Conservation (phyloP, 2,113 vertebrate species). For the Cyprinodon variegatus region DNA sequence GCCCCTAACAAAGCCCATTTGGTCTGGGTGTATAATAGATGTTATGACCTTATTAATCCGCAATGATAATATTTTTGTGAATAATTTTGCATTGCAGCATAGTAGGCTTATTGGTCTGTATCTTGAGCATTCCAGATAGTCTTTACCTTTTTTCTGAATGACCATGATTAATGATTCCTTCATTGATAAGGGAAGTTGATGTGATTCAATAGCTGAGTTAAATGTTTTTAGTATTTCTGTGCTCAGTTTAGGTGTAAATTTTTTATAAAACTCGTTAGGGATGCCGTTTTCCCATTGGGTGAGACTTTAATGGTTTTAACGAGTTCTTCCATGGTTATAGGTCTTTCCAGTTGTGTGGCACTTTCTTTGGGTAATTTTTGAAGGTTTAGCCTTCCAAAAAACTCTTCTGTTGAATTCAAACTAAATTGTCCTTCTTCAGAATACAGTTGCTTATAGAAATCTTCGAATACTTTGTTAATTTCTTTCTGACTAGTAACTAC, state of each 20-base stretch:
- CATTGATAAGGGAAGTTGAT: background rate
- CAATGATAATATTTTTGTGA: too few species aligned
- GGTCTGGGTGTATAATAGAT: background rate
- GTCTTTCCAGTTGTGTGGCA: background rate
- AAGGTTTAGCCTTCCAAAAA: background rate
- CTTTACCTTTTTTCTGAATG: background rate
- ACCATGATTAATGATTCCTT: background rate
- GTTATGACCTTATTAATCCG: too few species aligned
- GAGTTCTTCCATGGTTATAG: too few species aligned
- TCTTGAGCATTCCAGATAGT: background rate
- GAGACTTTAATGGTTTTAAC: background rate
- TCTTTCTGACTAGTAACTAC: background rate
- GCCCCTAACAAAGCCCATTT: background rate
- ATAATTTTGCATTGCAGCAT: too few species aligned
- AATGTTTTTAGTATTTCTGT: conserved; percentile 1
- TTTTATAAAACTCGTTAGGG: background rate
- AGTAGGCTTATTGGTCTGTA: too few species aligned
- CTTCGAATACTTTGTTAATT: background rate
- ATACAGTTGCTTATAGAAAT: background rate
- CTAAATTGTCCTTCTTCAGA: background rate
- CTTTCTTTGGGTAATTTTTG: background rate
- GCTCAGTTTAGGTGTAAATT: background rate
- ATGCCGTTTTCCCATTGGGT: background rate
- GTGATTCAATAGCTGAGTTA: background rate
- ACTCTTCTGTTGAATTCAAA: background rate